A percentile compares a stretch with the other conserved stretches of the same genome.
phyloP scores from a whole-genome alignment of 2,797 vertebrate genomes.

The Pipistrellus pipistrellus region DNA sequence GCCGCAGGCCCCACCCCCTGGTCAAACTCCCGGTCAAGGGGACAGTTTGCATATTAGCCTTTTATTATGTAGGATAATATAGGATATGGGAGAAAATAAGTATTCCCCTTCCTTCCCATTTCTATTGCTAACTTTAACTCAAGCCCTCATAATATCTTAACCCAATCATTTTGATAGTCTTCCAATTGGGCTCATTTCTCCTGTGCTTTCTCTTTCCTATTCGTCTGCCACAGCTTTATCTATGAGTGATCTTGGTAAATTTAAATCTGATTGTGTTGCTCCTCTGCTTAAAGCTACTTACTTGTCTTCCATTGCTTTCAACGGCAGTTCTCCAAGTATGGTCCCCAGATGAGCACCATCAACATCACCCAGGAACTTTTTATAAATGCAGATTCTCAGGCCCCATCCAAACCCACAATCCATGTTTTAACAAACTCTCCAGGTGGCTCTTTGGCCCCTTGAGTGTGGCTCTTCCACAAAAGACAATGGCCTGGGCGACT shows the following conservation, averaged over 20 bases:
- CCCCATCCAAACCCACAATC: not conserved
- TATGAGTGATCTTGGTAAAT: not conserved
- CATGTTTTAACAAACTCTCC: not conserved
- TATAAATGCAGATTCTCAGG: not conserved
- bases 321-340: not conserved
- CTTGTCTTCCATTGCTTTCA: not conserved
- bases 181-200: not conserved
- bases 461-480: no score
- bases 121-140: conserved; percentile 2
- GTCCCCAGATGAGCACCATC: not conserved
- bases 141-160: not conserved
- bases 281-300: not conserved
- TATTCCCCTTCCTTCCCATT: not conserved
- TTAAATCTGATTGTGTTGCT: not conserved
- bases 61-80: no score
- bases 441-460: no score
- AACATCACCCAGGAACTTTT: not conserved
- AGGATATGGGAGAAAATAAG: not conserved
- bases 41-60: no score
- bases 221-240: not conserved
- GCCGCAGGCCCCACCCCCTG: no score
- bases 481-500: no score
- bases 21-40: no score
- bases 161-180: not conserved
- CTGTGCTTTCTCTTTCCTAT: not conserved